Percentiles rank a stretch among this genome's conserved stretches.
Conservation (phyloP, 2,888 invertebrate species). For the Gortyna flavago region DNA sequence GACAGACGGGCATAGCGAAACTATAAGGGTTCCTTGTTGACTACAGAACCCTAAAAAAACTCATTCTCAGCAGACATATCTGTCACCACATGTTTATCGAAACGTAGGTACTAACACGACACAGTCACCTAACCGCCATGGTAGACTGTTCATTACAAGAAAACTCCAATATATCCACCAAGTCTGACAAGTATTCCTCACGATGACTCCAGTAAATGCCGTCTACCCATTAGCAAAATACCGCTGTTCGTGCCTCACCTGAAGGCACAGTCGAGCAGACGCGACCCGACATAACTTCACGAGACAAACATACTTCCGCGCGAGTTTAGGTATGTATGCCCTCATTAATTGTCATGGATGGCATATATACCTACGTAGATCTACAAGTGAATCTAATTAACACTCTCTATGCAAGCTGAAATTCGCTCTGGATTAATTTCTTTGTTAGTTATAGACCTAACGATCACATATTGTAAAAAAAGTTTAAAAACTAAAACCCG, state of each 20-base stretch:
- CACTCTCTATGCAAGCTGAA: background rate
- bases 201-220: slow-evolving; percentile 6
- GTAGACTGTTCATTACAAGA: background rate
- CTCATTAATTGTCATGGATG: slow-evolving; percentile 25
- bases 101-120: too few species aligned
- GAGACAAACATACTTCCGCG: slow-evolving; percentile 31
- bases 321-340: slow-evolving; percentile 10
- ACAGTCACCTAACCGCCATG: too few species aligned
- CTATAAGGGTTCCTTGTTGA: too few species aligned
- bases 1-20: too few species aligned
- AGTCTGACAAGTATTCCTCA: background rate
- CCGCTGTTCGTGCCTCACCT: background rate
- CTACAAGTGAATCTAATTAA: background rate
- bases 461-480: too few species aligned
- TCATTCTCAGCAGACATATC: too few species aligned
- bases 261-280: slow-evolving; percentile 20
- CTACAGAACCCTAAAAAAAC: too few species aligned
- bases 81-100: too few species aligned
- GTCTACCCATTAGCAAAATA: slow-evolving; percentile 23
- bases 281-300: slow-evolving; percentile 41
- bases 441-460: background rate
- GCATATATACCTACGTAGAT: background rate
- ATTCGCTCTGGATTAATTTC: background rate
- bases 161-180: background rate
- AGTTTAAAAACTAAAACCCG: too few species aligned